A percentile compares a stretch with the other conserved stretches of the same genome.
Conservation (phyloP, 2,113 vertebrate genomes). For the Sinocyclocheilus anshuiensis region DNA sequence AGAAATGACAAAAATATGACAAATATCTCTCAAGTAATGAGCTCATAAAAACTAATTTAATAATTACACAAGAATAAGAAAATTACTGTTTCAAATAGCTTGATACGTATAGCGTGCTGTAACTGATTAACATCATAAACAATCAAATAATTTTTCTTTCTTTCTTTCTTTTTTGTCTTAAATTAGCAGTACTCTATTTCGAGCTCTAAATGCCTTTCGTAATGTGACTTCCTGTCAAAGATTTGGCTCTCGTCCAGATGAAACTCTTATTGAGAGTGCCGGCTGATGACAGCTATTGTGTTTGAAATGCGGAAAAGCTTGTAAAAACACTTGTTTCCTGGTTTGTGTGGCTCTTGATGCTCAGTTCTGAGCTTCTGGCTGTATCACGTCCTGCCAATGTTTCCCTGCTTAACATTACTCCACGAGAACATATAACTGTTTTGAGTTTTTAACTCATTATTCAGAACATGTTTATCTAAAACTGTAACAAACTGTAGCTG, state of each 20-base stretch:
- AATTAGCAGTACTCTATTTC: conserved; percentile 3
- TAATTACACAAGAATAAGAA: no score
- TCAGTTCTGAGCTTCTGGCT: conserved; percentile 11
- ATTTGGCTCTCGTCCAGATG: conserved; percentile 41
- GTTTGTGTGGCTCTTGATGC: not conserved
- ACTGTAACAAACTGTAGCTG: no score
- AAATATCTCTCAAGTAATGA: no score
- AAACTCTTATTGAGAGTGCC: conserved; percentile 42
- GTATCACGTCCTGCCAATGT: conserved; percentile 10
- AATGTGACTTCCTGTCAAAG: conserved; percentile 45
- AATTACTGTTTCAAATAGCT: no score
- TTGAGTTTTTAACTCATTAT: not conserved
- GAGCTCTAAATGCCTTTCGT: not conserved
- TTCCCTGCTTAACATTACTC: not conserved
- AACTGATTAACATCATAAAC: no score
- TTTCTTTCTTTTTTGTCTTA: no score
- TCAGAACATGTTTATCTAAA: not conserved
- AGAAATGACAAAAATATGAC: no score
- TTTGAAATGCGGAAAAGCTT: conserved; percentile 49
- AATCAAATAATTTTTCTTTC: no score
- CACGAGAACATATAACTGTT: not conserved
- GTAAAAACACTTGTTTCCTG: conserved; percentile 58
- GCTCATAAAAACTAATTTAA: no score
- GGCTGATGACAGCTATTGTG: conserved; percentile 55
- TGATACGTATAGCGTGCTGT: no score